Conservation (phyloP, 2,797 vertebrate species). For the Pterois miles region DNA sequence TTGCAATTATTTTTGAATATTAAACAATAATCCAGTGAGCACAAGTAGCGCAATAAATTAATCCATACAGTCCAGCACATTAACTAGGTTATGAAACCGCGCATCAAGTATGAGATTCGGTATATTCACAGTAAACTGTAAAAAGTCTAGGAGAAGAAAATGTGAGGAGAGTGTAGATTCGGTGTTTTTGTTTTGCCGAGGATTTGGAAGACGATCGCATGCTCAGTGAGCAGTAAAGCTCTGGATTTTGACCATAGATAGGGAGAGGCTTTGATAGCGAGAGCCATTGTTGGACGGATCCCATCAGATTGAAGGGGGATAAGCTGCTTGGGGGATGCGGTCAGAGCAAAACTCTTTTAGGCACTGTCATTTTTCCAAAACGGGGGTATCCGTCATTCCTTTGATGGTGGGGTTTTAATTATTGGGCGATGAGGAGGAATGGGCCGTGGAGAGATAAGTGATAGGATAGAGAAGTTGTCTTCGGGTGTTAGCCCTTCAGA, state of each 20-base stretch:
- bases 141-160: background rate
- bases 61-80: background rate
- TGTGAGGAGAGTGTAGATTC: background rate
- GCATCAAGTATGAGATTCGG: background rate
- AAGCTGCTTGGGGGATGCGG: conserved; percentile 58
- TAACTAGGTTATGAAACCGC: background rate
- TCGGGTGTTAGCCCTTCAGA: conserved; percentile 27
- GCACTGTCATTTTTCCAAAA: conserved; percentile 57
- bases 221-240: conserved; percentile 49
- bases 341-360: conserved; percentile 56
- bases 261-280: conserved; percentile 61
- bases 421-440: conserved; percentile 58
- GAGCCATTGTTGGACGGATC: conserved; percentile 67
- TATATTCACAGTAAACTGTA: background rate
- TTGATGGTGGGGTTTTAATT: conserved; percentile 69
- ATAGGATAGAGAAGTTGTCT: conserved; percentile 34
- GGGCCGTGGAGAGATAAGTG: conserved; percentile 53
- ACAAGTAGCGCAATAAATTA: background rate
- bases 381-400: conserved; percentile 49
- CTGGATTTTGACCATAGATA: conserved; percentile 70
- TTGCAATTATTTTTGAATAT: background rate
- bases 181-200: conserved; percentile 35
- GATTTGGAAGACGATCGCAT: conserved; percentile 45
- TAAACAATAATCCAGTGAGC: background rate
- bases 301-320: conserved; percentile 66